Percentiles rank a stretch among this genome's conserved stretches.
phyloP scores from a whole-genome alignment of 2,888 invertebrate species.

The Mayetiola destructor region DNA sequence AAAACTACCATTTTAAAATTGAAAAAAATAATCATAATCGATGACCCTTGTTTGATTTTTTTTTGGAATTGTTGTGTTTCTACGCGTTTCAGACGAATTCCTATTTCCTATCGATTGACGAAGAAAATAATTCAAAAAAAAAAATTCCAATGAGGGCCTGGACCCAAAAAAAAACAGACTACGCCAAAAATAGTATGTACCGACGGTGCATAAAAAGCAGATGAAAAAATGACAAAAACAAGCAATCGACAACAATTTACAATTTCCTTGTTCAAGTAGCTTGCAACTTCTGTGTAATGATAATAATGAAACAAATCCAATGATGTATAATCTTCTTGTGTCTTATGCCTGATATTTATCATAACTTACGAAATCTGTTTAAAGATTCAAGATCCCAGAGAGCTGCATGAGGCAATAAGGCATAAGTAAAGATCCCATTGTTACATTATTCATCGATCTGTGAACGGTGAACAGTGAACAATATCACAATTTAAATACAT shows the following conservation, averaged over 20 bases:
- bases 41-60: too few relatives aligned
- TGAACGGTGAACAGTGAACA: too few relatives aligned
- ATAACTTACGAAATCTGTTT: neutral
- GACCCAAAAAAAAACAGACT: neutral
- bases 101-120: neutral
- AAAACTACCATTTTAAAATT: too few relatives aligned
- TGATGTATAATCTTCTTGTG: too few relatives aligned
- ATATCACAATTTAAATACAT: slow-evolving; percentile 6
- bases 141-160: neutral
- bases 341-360: too few relatives aligned
- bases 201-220: neutral
- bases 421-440: slow-evolving; percentile 1
- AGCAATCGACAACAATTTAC: neutral
- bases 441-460: slow-evolving; percentile 7
- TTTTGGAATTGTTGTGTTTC: too few relatives aligned
- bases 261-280: slow-evolving; percentile 7
- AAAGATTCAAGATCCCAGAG: neutral
- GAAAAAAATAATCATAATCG: too few relatives aligned
- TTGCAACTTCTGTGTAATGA: too few relatives aligned
- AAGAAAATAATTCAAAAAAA: neutral
- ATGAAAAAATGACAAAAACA: neutral
- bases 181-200: neutral
- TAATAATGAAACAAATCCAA: neutral
- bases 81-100: neutral
- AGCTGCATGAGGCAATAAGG: too few relatives aligned